Evolutionary conservation across 2,113 vertebrate species (phyloP).

Genomic region (Falco punctatus): DNA sequence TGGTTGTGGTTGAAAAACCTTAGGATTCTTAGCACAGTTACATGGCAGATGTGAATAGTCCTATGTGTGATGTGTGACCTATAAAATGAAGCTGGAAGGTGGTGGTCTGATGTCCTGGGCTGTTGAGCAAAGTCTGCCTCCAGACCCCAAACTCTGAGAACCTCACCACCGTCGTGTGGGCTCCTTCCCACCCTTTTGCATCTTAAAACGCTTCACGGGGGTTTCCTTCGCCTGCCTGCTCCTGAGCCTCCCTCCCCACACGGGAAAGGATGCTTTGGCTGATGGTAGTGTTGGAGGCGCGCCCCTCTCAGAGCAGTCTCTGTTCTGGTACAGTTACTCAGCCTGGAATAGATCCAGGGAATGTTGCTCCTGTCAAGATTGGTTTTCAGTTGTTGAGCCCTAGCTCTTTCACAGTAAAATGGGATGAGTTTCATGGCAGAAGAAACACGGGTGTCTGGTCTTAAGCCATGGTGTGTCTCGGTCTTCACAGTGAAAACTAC

Average conservation of each 20-base stretch:
- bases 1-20: neutral
- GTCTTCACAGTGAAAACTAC: neutral
- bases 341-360: too few relatives aligned
- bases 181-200: neutral
- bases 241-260: too few relatives aligned
- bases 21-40: neutral
- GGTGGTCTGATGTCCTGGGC: neutral
- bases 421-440: neutral
- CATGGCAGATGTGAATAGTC: rapidly evolving
- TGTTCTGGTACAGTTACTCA: neutral
- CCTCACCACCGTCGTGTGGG: rapidly evolving
- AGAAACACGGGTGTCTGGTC: neutral
- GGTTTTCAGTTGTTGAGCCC: neutral
- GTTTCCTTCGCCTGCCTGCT: neutral
- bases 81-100: neutral
- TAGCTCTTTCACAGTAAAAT: neutral
- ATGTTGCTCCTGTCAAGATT: neutral
- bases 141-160: neutral
- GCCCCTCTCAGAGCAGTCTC: neutral
- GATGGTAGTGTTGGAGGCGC: rapidly evolving
- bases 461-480: neutral
- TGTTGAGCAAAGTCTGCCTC: neutral
- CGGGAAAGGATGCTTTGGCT: rapidly evolving
- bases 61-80: rapidly evolving
- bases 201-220: rapidly evolving